These are phyloP conservation scores for Turnix velox DNA, from an alignment of 2,113 vertebrate genomes.

Conservation along the genomic window DNA sequence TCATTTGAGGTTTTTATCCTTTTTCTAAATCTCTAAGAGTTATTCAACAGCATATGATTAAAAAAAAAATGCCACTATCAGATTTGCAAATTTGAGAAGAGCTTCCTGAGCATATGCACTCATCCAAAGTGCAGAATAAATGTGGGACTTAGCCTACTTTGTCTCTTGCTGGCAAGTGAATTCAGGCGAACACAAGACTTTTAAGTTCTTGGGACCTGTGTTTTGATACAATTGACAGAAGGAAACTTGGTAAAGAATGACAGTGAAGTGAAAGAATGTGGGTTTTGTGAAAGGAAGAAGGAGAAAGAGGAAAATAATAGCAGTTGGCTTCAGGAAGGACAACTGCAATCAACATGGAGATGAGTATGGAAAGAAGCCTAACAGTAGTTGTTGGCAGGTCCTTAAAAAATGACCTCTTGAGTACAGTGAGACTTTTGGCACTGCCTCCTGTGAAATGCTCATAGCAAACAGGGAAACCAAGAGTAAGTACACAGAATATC, in stretches of 20 bases:
- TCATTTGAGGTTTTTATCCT: background rate
- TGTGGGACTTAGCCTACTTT: background rate
- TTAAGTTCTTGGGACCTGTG: background rate
- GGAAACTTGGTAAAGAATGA: background rate
- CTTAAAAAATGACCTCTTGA: background rate
- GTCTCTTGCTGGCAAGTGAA: background rate
- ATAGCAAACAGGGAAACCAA: background rate
- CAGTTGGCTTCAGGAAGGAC: background rate
- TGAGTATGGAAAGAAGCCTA: background rate
- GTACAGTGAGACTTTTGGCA: background rate
- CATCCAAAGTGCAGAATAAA: background rate
- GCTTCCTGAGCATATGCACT: background rate
- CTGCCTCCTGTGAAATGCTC: background rate
- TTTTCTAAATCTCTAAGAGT: background rate
- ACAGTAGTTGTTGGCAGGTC: background rate
- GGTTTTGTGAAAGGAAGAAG: background rate
- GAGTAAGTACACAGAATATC: background rate
- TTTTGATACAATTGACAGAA: background rate
- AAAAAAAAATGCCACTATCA: too few relatives aligned
- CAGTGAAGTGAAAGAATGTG: background rate
- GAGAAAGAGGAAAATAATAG: background rate
- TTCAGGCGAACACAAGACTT: background rate
- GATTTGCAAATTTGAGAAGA: background rate
- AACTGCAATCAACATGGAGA: background rate
- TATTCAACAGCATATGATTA: background rate